Percentiles rank a stretch among this genome's conserved stretches.
Evolutionary conservation across 2,888 invertebrate genomes (phyloP).

Genomic region (Ceraclea dissimilis): DNA sequence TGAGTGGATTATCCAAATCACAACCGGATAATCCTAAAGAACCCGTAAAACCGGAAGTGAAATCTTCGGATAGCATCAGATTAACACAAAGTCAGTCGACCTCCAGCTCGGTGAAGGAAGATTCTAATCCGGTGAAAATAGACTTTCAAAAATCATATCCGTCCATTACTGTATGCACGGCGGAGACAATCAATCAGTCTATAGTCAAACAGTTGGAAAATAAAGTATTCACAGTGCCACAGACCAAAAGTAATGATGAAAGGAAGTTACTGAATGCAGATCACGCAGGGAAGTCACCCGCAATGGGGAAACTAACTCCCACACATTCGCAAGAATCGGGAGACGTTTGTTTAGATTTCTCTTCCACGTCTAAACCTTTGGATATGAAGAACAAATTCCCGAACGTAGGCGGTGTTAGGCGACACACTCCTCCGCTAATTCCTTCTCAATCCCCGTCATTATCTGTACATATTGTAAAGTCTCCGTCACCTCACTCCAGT

Average conservation of each 20-base stretch:
- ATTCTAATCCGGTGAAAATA: conserved; percentile 7
- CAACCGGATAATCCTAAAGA: conserved; percentile 21
- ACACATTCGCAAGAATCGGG: conserved; percentile 53
- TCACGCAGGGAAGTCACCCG: conserved; percentile 38
- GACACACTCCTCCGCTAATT: conserved; percentile 37
- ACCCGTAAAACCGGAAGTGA: conserved; percentile 35
- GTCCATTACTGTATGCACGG: conserved; percentile 22
- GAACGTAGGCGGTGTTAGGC: conserved; percentile 36
- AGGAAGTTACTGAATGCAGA: conserved; percentile 27
- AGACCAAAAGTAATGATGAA: conserved; percentile 36
- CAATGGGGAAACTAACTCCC: conserved; percentile 41
- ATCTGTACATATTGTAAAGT: conserved; percentile 69
- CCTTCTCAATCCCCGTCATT: conserved; percentile 59
- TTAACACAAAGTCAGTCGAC: conserved; percentile 8
- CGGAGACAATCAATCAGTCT: conserved; percentile 29
- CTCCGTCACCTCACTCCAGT: conserved; percentile 63
- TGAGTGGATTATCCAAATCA: conserved; percentile 35
- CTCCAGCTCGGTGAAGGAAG: conserved; percentile 31
- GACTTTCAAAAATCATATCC: conserved; percentile 22
- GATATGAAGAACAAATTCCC: conserved; percentile 31
- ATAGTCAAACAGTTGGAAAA: conserved; percentile 32
- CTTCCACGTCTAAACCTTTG: conserved; percentile 40
- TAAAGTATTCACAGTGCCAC: conserved; percentile 42
- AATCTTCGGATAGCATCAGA: conserved; percentile 37
- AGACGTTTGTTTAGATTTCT: conserved; percentile 61